These are phyloP conservation scores for Sycophila texana DNA, from an alignment of 2,888 invertebrate species.

Conservation along the genomic window DNA sequence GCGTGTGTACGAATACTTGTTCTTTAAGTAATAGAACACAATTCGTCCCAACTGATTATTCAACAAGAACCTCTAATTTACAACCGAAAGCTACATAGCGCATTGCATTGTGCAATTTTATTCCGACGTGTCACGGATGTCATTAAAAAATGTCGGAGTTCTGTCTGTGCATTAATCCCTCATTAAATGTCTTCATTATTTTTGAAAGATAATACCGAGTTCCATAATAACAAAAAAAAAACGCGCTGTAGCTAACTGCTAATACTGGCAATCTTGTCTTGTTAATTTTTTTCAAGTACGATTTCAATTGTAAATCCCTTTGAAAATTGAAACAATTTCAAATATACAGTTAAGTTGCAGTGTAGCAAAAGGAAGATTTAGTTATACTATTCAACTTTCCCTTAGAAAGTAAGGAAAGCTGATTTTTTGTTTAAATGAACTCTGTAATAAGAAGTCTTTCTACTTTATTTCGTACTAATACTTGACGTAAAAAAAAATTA, in stretches of 20 bases:
- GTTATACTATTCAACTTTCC: conserved; percentile 11
- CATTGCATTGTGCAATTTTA: conserved; percentile 16
- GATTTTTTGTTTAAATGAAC: background rate
- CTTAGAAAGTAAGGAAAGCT: conserved; percentile 16
- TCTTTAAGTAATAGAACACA: conserved; percentile 21
- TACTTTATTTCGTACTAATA: no score
- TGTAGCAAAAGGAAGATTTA: background rate
- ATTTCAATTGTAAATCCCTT: no score
- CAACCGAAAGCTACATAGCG: conserved; percentile 1
- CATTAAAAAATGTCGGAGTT: conserved; percentile 24
- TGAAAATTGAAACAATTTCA: no score
- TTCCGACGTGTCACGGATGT: conserved; percentile 25
- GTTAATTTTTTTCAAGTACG: no score
- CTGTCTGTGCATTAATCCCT: background rate
- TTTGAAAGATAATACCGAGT: no score
- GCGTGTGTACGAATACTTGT: background rate
- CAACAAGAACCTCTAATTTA: conserved; percentile 23
- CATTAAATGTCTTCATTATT: background rate
- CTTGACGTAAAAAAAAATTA: no score
- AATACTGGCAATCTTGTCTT: no score
- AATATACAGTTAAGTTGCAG: no score
- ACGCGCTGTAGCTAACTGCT: no score
- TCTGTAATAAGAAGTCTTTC: no score
- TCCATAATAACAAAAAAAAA: no score
- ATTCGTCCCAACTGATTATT: conserved; percentile 14